Conservation (phyloP, 2,888 invertebrate species). For the Dorcus parallelipipedus region DNA sequence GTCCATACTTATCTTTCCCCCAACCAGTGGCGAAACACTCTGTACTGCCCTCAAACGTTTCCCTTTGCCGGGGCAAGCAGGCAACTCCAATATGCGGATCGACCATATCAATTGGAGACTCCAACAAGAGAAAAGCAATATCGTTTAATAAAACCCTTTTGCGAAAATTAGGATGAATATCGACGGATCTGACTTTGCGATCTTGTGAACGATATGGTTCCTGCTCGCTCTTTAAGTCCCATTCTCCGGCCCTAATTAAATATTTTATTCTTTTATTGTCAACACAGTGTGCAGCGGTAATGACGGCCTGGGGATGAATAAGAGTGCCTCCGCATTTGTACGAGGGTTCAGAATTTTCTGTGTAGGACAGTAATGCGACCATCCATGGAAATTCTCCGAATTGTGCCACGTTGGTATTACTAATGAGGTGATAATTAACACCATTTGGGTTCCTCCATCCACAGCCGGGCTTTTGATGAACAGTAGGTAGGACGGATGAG, state of each 20-base stretch:
- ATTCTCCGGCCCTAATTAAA: slow-evolving; percentile 69
- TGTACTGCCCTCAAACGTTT: slow-evolving; percentile 49
- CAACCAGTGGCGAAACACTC: slow-evolving; percentile 75
- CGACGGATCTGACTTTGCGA: slow-evolving; percentile 55
- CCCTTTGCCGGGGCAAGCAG: slow-evolving; percentile 63
- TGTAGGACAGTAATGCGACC: slow-evolving; percentile 57
- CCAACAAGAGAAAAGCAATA: slow-evolving; percentile 66
- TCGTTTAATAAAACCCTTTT: slow-evolving; percentile 70
- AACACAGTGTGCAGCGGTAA: slow-evolving; percentile 82
- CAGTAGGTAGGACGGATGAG: not conserved
- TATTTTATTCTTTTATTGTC: slow-evolving; percentile 40
- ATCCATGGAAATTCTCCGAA: slow-evolving; percentile 84
- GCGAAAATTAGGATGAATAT: slow-evolving; percentile 63
- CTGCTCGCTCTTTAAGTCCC: slow-evolving; percentile 73
- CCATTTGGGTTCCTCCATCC: slow-evolving; percentile 5
- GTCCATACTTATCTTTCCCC: slow-evolving; percentile 74
- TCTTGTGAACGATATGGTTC: slow-evolving; percentile 72
- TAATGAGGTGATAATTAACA: slow-evolving; percentile 26
- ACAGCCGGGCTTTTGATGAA: slow-evolving; percentile 35
- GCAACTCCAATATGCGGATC: slow-evolving; percentile 68
- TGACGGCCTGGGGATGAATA: slow-evolving; percentile 69
- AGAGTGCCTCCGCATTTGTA: slow-evolving; percentile 80
- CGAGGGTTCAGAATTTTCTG: slow-evolving; percentile 52
- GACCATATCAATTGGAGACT: slow-evolving; percentile 63
- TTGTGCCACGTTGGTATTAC: slow-evolving; percentile 61